A percentile compares a stretch with the other conserved stretches of the same genome.
phyloP scores from a whole-genome alignment of 2,888 invertebrate genomes.

The Conus canariensis region DNA sequence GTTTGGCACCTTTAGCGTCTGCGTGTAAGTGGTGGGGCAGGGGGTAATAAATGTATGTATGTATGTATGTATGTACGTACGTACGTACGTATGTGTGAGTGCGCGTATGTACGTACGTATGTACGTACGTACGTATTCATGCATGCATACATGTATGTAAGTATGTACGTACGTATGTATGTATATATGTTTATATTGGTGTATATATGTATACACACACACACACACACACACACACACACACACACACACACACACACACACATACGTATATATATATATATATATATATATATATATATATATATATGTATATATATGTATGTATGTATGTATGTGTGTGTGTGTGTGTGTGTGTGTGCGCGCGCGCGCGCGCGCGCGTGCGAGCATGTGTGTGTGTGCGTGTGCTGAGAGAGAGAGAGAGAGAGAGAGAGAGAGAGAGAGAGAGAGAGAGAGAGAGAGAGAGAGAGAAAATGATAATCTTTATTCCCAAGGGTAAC shows the following conservation, averaged over 20 bases:
- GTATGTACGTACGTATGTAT: not conserved
- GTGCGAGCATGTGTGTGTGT: too few species aligned
- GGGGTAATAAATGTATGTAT: too few species aligned
- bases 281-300: not conserved
- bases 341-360: not conserved
- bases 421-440: too few species aligned
- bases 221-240: not conserved
- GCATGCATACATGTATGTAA: not conserved
- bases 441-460: too few species aligned
- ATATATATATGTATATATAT: not conserved
- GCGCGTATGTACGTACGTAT: not conserved
- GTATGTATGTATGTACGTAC: not conserved
- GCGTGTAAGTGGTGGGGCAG: too few species aligned
- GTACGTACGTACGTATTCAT: too few species aligned
- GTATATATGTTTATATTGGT: not conserved
- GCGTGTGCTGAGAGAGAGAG: not conserved
- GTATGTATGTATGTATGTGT: not conserved
- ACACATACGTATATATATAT: not conserved
- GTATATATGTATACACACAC: not conserved
- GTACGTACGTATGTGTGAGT: too few species aligned
- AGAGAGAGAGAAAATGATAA: too few species aligned
- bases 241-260: conserved; percentile 7
- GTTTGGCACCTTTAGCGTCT: too few species aligned
- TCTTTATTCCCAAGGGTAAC: too few species aligned
- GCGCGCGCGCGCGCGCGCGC: not conserved